Percentiles rank a stretch among this genome's conserved stretches.
Evolutionary conservation across 2,797 vertebrate species (phyloP).

Genomic region (Heteromormyrus szaboi): DNA sequence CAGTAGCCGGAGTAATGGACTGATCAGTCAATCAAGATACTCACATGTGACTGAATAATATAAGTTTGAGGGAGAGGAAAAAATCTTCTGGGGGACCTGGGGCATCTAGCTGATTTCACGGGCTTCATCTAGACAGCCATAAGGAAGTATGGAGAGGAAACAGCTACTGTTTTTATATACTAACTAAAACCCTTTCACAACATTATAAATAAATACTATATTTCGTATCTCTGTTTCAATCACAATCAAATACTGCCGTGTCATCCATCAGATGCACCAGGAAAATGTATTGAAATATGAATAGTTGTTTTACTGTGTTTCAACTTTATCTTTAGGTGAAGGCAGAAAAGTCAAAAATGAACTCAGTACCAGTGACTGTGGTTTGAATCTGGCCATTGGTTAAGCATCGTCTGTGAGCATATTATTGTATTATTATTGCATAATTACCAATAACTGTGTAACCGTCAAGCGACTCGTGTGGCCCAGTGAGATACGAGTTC

Average conservation of each 20-base stretch:
- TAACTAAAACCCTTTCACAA: not conserved
- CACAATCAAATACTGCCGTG: not conserved
- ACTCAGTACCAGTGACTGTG: not conserved
- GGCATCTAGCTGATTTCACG: not conserved
- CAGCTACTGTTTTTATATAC: not conserved
- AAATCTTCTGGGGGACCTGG: not conserved
- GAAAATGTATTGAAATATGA: not conserved
- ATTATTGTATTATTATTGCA: not conserved
- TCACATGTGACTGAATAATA: not conserved
- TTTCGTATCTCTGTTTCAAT: not conserved
- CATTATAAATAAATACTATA: not conserved
- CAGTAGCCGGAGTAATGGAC: not conserved
- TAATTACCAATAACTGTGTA: not conserved
- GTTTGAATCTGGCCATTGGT: not conserved
- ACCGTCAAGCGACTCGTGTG: not conserved
- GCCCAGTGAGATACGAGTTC: slow-evolving; percentile 29
- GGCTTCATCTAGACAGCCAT: not conserved
- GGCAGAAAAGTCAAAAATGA: not conserved
- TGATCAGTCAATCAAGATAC: not conserved
- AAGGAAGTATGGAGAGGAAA: not conserved
- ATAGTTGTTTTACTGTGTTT: not conserved
- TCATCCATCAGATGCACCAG: not conserved
- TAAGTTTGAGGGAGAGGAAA: not conserved
- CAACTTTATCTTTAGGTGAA: not conserved
- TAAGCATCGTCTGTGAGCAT: not conserved